Evolutionary conservation across 1,140 invertebrate species (phyloP).

Genomic region (Tyrophagus putrescentiae): DNA sequence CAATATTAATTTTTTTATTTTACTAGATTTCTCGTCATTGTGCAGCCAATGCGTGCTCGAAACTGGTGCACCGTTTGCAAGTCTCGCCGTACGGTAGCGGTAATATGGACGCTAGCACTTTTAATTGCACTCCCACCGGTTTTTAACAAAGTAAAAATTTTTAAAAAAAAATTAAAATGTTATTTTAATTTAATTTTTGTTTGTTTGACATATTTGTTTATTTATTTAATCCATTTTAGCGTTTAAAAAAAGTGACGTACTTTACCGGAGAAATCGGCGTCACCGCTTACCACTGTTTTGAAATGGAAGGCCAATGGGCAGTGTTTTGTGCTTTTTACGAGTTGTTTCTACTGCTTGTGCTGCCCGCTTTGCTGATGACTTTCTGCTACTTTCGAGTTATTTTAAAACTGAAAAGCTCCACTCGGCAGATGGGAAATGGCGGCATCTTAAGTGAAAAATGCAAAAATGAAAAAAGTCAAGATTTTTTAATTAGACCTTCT

Average conservation of each 20-base stretch:
- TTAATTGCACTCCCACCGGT: conserved; percentile 33
- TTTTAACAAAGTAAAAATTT: conserved; percentile 35
- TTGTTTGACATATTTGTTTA: not conserved
- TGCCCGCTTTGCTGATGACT: conserved; percentile 33
- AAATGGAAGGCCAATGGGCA: conserved; percentile 29
- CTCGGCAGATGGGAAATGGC: conserved; percentile 24
- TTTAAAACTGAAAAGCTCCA: conserved; percentile 35
- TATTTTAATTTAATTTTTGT: not conserved
- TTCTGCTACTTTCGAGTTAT: conserved; percentile 36
- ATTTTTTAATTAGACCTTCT: conserved; percentile 25
- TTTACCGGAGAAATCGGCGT: conserved; percentile 32
- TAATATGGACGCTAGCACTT: conserved; percentile 30
- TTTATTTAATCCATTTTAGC: conserved; percentile 26
- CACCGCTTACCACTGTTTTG: conserved; percentile 31
- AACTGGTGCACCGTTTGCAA: conserved; percentile 27
- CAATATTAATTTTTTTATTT: too few relatives aligned
- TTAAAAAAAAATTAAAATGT: not conserved
- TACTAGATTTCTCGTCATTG: conserved; percentile 30
- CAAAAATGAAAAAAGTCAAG: too few relatives aligned
- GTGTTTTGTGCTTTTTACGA: conserved; percentile 33
- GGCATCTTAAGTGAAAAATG: too few relatives aligned
- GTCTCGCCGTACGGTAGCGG: conserved; percentile 23
- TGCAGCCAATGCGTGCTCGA: conserved; percentile 28
- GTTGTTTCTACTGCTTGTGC: conserved; percentile 32
- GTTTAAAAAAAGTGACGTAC: conserved; percentile 31